These are phyloP conservation scores for Neostethus bicornis DNA, from an alignment of 2,797 vertebrate species.

Conservation along the genomic window DNA sequence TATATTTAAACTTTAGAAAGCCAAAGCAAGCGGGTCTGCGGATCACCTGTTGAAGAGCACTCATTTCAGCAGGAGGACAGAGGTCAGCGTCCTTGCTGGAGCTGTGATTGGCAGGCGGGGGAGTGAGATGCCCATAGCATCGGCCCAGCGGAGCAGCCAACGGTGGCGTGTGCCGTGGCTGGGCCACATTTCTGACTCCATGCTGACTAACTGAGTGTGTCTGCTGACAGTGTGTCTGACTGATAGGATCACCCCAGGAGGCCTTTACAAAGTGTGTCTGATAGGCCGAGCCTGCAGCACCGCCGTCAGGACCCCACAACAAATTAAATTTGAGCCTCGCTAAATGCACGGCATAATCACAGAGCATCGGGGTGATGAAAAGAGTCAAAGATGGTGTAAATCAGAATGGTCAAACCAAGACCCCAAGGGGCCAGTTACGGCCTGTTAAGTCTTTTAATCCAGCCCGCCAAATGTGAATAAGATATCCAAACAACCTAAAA, in stretches of 20 bases:
- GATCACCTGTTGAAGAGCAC: constrained; percentile 72
- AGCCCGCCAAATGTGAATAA: too few relatives aligned
- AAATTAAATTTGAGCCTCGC: constrained; percentile 69
- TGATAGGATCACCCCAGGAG: constrained; percentile 71
- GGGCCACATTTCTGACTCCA: constrained; percentile 66
- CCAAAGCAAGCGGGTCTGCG: constrained; percentile 45
- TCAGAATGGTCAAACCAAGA: too few relatives aligned
- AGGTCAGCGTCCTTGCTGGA: constrained; percentile 66
- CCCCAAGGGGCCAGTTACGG: too few relatives aligned
- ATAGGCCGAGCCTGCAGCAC: constrained; percentile 64
- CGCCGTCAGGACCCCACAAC: constrained; percentile 46
- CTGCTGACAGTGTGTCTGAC: constrained; percentile 74
- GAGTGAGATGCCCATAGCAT: constrained; percentile 50
- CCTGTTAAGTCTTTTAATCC: too few relatives aligned
- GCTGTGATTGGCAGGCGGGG: constrained; percentile 73
- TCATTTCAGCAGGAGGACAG: constrained; percentile 64
- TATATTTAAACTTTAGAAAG: constrained; percentile 66
- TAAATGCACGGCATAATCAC: constrained; percentile 68
- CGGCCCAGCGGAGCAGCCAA: constrained; percentile 63
- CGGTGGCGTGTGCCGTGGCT: constrained; percentile 61
- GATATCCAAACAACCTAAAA: too few relatives aligned
- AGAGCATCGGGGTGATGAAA: constrained; percentile 59
- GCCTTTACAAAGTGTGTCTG: constrained; percentile 68
- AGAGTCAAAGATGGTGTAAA: too few relatives aligned
- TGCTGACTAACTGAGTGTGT: constrained; percentile 76